These are phyloP conservation scores for Luffia ferchaultella DNA, from an alignment of 2,888 invertebrate genomes.

Conservation along the genomic window DNA sequence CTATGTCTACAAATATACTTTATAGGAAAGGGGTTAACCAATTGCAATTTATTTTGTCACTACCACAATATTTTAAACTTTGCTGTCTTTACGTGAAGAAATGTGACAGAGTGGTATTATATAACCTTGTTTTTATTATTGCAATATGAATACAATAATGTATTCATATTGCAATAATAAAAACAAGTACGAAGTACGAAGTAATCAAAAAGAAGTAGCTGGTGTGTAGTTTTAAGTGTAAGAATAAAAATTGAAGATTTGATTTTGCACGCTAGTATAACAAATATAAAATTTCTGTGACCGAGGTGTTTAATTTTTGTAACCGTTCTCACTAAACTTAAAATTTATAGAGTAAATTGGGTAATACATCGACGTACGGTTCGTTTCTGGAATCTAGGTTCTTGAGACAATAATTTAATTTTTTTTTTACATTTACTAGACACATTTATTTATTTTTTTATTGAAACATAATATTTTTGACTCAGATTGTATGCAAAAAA, in stretches of 20 bases:
- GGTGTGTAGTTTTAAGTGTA: neutral
- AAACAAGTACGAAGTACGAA: slow-evolving; percentile 1
- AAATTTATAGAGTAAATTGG: neutral
- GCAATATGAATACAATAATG: too few relatives aligned
- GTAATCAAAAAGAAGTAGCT: slow-evolving; percentile 3
- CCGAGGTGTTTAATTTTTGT: slow-evolving; percentile 6
- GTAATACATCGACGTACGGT: slow-evolving; percentile 4
- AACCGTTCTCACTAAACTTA: neutral
- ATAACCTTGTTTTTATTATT: neutral
- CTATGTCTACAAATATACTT: slow-evolving; percentile 2
- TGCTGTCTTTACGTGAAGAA: slow-evolving; percentile 5
- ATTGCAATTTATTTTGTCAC: slow-evolving; percentile 2
- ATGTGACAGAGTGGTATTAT: slow-evolving; percentile 8
- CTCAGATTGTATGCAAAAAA: slow-evolving; percentile 4
- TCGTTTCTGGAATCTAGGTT: slow-evolving; percentile 4
- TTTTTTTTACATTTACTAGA: slow-evolving; percentile 2
- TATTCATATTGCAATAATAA: neutral
- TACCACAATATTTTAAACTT: slow-evolving; percentile 4
- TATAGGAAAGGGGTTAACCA: slow-evolving; percentile 4
- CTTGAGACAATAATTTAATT: slow-evolving; percentile 3
- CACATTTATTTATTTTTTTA: slow-evolving; percentile 2
- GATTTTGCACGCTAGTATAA: slow-evolving; percentile 3
- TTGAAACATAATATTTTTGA: neutral
- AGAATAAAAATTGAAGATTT: slow-evolving; percentile 4
- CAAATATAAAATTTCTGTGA: slow-evolving; percentile 6